Evolutionary conservation across 1,140 invertebrate species (phyloP).

Genomic region (Cydia pomonella): DNA sequence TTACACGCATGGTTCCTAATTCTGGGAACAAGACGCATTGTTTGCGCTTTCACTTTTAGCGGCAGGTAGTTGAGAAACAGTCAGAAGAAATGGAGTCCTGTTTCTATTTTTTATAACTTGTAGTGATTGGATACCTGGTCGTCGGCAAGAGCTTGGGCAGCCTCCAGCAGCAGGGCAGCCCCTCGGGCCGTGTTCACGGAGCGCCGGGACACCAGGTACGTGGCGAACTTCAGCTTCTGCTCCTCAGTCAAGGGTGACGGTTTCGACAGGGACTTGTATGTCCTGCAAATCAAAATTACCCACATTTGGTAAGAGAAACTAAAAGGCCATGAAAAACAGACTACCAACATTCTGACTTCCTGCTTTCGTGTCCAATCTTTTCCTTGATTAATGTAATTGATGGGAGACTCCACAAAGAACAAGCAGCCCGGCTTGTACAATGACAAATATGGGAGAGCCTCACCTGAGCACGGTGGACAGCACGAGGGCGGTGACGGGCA

Average conservation of each 20-base stretch:
- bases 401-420: too few relatives aligned
- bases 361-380: too few relatives aligned
- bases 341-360: background rate
- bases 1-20: too few relatives aligned
- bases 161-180: constrained; percentile 89
- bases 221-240: constrained; percentile 94
- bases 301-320: too few relatives aligned
- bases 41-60: too few relatives aligned
- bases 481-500: constrained; percentile 81
- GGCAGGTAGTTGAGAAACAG: too few relatives aligned
- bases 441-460: background rate
- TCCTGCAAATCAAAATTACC: constrained; percentile 80
- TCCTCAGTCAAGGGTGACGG: constrained; percentile 86
- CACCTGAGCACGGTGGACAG: constrained; percentile 77
- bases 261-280: constrained; percentile 86
- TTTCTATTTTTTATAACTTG: too few relatives aligned
- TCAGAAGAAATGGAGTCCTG: too few relatives aligned
- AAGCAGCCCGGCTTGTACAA: background rate
- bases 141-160: constrained; percentile 85
- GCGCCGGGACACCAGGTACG: constrained; percentile 94
- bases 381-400: too few relatives aligned
- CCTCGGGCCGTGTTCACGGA: constrained; percentile 94
- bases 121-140: too few relatives aligned
- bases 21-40: too few relatives aligned
- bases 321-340: background rate